Evolutionary conservation across 2,797 vertebrate species (phyloP).

Genomic region (Pangasius djambal): DNA sequence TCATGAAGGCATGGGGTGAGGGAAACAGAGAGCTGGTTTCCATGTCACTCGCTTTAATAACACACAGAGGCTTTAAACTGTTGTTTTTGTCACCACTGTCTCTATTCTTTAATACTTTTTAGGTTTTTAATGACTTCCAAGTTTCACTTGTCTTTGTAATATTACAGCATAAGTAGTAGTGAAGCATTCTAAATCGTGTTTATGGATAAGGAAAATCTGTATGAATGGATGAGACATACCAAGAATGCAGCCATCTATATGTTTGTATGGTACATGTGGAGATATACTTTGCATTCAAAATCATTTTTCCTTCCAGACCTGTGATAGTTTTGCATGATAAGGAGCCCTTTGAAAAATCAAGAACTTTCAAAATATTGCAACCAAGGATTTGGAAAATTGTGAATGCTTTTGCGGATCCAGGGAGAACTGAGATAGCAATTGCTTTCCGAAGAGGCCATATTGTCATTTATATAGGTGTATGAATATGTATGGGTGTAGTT

Average conservation of each 20-base stretch:
- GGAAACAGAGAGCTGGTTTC: slow-evolving; percentile 37
- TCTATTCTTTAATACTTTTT: slow-evolving; percentile 15
- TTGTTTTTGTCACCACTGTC: slow-evolving; percentile 6
- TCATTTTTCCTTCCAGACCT: background rate
- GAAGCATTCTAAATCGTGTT: background rate
- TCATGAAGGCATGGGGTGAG: slow-evolving; percentile 58
- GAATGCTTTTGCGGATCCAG: slow-evolving; percentile 16
- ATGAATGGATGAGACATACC: background rate
- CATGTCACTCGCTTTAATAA: slow-evolving; percentile 63
- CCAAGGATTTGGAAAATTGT: background rate
- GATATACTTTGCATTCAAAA: background rate
- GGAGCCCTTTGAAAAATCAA: background rate
- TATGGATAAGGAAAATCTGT: background rate
- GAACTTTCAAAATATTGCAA: background rate
- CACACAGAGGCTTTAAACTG: slow-evolving; percentile 62
- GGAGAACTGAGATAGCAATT: slow-evolving; percentile 6
- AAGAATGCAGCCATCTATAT: background rate
- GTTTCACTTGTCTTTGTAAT: background rate
- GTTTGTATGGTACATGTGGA: background rate
- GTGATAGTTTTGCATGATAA: background rate
- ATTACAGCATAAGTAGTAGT: background rate
- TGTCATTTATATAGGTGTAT: slow-evolving; percentile 35
- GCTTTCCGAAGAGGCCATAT: slow-evolving; percentile 26
- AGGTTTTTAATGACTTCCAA: background rate
- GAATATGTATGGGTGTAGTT: slow-evolving; percentile 42